Evolutionary conservation across 2,113 vertebrate genomes (phyloP), one percentile per base, ranked within the genome.

Genomic region (Trogon surrucura): DNA sequence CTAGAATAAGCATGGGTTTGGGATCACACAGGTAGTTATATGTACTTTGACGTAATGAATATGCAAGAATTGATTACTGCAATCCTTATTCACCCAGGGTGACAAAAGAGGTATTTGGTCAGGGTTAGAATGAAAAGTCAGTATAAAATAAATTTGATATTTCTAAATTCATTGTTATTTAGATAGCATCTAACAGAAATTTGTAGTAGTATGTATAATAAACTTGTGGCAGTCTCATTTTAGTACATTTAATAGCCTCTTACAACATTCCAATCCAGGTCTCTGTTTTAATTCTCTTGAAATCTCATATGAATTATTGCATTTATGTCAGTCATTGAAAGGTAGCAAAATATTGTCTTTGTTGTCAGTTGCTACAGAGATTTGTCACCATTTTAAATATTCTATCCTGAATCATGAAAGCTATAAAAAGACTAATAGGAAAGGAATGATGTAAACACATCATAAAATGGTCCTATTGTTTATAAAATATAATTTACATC

Each of bases 401-500:
- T 85, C 26, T 75, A 93, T 6, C 26, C 34, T 90, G 11, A 23
- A 65, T 71, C 71, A 93, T 67, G 36, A 80, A 91, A 91, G 14
- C 38, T 67, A 38, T 65, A 73, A 93, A 84, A 91, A 90, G 30
- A n/a, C 32, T 83, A 85, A 95, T 62, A 87, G n/a, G 51, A 94
- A 95, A 89, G 16, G 15, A 73, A 65, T 57, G 64, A 30, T 19
- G 10, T 67, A 74, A 89, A 91, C 69, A 89, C 16, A 89, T 93
- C 1, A 62, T 61, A 30, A 69, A 78, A 64, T 45, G 23, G 47
- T 75, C 16, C 50, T 29, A 79, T 12, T 75, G 26, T 18, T 87
- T 93, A 61, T 73, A 87, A 75, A 75, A 45, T 41, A 69, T 41
- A 91, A 91, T 93, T 93, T 74, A 86, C 30, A 66, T 93, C 71